These are phyloP conservation scores for Setipinna tenuifilis DNA, from an alignment of 2,797 vertebrate genomes.

Conservation along the genomic window DNA sequence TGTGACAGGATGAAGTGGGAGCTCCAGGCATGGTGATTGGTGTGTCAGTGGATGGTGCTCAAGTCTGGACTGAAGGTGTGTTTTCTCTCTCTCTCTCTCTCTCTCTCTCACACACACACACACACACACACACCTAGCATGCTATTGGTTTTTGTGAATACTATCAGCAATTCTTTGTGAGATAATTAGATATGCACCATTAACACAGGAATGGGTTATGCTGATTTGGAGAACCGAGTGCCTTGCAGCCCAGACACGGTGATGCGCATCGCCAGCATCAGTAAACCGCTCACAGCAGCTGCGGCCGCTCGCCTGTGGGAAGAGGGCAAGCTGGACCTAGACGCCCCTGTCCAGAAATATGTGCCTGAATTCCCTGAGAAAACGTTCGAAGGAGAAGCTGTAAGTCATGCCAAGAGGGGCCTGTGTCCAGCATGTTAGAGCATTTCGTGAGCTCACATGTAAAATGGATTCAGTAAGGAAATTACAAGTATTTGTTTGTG, in stretches of 20 bases:
- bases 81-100: slow-evolving; percentile 24
- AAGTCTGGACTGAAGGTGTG: slow-evolving; percentile 93
- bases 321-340: slow-evolving; percentile 89
- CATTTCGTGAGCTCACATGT: background rate
- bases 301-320: slow-evolving; percentile 91
- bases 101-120: no score
- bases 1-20: slow-evolving; percentile 88
- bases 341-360: slow-evolving; percentile 91
- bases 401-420: slow-evolving; percentile 62
- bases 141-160: no score
- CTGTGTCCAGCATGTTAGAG: no score
- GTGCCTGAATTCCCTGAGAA: slow-evolving; percentile 96
- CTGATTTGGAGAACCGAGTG: slow-evolving; percentile 93
- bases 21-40: slow-evolving; percentile 90
- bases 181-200: background rate
- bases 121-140: no score
- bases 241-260: slow-evolving; percentile 85
- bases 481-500: background rate
- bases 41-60: slow-evolving; percentile 90
- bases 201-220: slow-evolving; percentile 86
- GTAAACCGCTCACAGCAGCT: slow-evolving; percentile 91
- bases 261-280: slow-evolving; percentile 96
- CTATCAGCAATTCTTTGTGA: background rate
- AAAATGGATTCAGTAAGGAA: background rate
- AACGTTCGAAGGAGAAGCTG: slow-evolving; percentile 88